These are phyloP conservation scores for Peromyscus attwateri DNA, from an alignment of 2,797 vertebrate species.

Conservation along the genomic window DNA sequence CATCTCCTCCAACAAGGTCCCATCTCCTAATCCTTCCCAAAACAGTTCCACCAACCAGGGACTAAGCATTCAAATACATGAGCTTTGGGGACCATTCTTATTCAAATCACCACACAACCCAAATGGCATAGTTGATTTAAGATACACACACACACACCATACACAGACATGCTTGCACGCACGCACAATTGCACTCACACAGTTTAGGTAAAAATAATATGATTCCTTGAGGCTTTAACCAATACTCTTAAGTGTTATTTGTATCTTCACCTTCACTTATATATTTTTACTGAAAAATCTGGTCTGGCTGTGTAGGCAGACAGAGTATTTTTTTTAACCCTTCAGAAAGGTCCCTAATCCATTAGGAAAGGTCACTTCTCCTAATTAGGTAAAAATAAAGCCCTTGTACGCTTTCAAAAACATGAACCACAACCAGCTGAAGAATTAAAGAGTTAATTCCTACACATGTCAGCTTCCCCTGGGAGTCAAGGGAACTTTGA, in stretches of 20 bases:
- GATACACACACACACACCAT: background rate
- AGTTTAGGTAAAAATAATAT: background rate
- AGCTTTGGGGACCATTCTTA: background rate
- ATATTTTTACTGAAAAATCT: background rate
- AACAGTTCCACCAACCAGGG: background rate
- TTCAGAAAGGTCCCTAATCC: background rate
- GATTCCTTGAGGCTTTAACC: background rate
- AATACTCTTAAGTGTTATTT: background rate
- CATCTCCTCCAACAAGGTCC: background rate
- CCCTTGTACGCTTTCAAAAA: background rate
- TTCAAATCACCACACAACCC: background rate
- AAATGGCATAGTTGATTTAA: background rate
- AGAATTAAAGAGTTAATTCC: constrained; percentile 18
- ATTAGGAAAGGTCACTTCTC: background rate
- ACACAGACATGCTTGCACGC: background rate
- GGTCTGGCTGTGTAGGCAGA: background rate
- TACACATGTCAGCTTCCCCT: background rate
- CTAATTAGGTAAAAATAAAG: constrained; percentile 35
- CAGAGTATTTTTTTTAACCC: background rate
- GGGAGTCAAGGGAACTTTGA: background rate
- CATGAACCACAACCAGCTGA: background rate
- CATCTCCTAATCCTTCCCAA: background rate
- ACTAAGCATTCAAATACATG: background rate
- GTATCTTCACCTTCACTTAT: background rate
- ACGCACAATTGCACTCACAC: background rate